A percentile compares a stretch with the other conserved stretches of the same genome.
phyloP scores from a whole-genome alignment of 64 coral and sea anemone species.

The Pocillopora verrucosa region DNA sequence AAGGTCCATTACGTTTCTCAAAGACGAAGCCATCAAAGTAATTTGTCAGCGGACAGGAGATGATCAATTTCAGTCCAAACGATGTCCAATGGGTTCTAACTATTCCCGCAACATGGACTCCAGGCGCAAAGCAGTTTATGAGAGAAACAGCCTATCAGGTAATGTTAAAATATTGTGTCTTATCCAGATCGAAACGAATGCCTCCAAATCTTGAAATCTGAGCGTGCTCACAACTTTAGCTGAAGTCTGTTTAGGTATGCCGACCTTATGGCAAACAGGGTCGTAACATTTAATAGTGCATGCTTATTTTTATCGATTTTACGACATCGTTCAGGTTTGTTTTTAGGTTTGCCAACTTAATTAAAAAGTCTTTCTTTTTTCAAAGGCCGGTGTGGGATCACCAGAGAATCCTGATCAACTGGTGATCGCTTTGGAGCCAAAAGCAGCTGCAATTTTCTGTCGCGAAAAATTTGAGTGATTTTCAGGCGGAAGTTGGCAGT shows the following conservation, averaged over 20 bases:
- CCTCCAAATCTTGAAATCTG: too few species aligned
- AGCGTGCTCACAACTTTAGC: too few species aligned
- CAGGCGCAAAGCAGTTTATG: conserved; percentile 43
- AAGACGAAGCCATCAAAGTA: conserved; percentile 21
- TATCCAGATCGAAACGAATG: too few species aligned
- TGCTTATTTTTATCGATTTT: too few species aligned
- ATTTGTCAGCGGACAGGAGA: conserved; percentile 35
- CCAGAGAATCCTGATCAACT: conserved; percentile 24
- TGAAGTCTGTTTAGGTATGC: too few species aligned
- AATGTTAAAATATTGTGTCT: too few species aligned
- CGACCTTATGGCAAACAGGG: too few species aligned
- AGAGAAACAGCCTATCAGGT: conserved; percentile 29
- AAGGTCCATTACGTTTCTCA: conserved; percentile 32
- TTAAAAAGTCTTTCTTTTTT: background rate
- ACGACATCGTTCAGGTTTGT: too few species aligned
- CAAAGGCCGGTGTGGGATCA: conserved; percentile 26
- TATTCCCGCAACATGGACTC: conserved; percentile 38
- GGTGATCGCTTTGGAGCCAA: conserved; percentile 32
- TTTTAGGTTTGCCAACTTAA: too few species aligned
- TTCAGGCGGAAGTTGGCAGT: conserved; percentile 9
- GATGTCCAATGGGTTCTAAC: conserved; percentile 48
- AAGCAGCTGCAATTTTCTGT: conserved; percentile 35
- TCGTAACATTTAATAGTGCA: too few species aligned
- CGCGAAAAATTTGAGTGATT: conserved; percentile 32
- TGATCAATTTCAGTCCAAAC: background rate